Conservation (phyloP, 1,140 invertebrate species). For the Branchinecta lindahli region DNA sequence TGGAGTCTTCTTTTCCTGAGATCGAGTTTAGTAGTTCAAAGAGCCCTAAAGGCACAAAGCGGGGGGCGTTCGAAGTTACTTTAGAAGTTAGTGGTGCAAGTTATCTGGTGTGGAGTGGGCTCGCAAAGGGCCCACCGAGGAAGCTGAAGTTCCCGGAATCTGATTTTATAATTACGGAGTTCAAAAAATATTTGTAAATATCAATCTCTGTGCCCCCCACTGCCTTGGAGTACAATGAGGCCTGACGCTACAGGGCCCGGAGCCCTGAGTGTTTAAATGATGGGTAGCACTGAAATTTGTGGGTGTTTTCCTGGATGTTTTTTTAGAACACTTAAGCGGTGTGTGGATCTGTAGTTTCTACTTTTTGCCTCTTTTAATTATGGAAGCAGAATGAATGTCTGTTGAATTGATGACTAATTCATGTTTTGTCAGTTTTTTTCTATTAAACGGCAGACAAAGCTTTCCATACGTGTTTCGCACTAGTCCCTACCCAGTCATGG, state of each 20-base stretch:
- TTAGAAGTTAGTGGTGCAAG: background rate
- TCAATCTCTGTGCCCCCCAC: background rate
- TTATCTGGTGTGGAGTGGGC: slow-evolving; percentile 7
- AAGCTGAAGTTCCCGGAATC: slow-evolving; percentile 6
- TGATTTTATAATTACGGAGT: slow-evolving; percentile 1
- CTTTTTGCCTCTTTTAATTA: background rate
- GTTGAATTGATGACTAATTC: background rate
- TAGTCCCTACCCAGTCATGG: too few species aligned
- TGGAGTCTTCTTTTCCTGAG: background rate
- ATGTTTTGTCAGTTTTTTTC: slow-evolving; percentile 5
- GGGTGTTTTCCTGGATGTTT: slow-evolving; percentile 1
- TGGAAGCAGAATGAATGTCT: background rate
- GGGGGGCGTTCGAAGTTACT: background rate
- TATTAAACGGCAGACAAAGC: background rate
- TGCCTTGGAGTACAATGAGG: background rate
- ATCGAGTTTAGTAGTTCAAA: background rate
- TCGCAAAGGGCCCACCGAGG: background rate
- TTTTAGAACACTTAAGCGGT: background rate
- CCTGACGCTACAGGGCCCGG: background rate
- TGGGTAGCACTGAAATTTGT: background rate
- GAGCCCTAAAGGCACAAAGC: background rate
- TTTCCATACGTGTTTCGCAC: background rate
- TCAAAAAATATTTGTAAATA: background rate
- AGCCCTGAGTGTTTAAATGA: background rate
- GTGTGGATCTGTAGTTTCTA: background rate